Evolutionary conservation across 2,888 invertebrate genomes (phyloP), one percentile per base, ranked within the genome.

Genomic region (Drosophila antonietae): DNA sequence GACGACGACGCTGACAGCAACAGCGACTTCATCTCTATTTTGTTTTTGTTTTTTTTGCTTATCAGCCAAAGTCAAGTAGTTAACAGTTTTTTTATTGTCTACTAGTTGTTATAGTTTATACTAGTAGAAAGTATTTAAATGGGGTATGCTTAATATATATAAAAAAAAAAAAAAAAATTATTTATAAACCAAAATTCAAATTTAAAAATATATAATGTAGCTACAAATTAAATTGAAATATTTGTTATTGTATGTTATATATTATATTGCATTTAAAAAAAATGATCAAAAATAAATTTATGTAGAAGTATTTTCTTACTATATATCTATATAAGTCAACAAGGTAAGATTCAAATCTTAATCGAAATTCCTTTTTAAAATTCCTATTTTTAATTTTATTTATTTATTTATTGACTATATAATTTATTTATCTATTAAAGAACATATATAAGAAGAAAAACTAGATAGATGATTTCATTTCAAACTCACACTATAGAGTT

Each of bases 11-110:
- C 18, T 14, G 7, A 12, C 31, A 18, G 51, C 51, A 10, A 12
- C 31, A 15, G 39, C 53, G 18, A 51, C 51, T 51, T 10, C n/a
- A n/a, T n/a, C 14, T 12, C 31, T 18, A 35, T 37, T 37, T 31
- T n/a, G n/a, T 37, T 15, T 59, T 64, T 33, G 23, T 33, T 52
- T 20, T 52, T 15, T 59, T 64, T 23, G 49, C 77, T 73, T 77
- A 77, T 77, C 74, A 66, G 23, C 31, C 7, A 53, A 51, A 62
- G n/a, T 18, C 51, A 37, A 39, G 49, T 31, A 18, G 53, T 52
- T 60, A 41, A 49, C 47, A 39, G 39, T 41, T 15, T 53, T 37
- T 39, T 53, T 10, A 53, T 39, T 53, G 53, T 53, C 53, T 53
- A 39, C 39, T 39, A 39, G 39, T 23, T 53, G 20, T n/a, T 53